Percentiles rank a stretch among this genome's conserved stretches.
Evolutionary conservation across 1,140 invertebrate species (phyloP).

Genomic region (Mya arenaria): DNA sequence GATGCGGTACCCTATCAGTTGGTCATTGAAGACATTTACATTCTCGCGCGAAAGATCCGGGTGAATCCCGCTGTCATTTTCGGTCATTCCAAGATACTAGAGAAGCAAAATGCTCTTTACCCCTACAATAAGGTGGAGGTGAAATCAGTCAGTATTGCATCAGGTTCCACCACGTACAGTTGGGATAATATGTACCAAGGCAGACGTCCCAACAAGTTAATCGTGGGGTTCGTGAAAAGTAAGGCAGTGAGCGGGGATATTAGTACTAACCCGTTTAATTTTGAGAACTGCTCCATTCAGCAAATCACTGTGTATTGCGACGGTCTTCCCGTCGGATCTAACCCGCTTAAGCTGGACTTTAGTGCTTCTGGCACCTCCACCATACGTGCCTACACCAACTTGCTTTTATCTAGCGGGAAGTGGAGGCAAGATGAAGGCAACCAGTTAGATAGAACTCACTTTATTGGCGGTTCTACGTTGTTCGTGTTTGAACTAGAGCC

Average conservation of each 20-base stretch:
- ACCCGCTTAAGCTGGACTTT: slow-evolving; percentile 37
- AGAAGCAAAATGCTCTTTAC: slow-evolving; percentile 31
- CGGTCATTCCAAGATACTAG: slow-evolving; percentile 28
- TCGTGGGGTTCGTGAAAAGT: slow-evolving; percentile 33
- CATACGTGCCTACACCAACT: slow-evolving; percentile 7
- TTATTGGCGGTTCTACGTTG: background rate
- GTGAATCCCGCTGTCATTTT: slow-evolving; percentile 11
- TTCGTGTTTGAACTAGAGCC: slow-evolving; percentile 21
- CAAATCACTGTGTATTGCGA: slow-evolving; percentile 28
- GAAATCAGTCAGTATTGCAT: slow-evolving; percentile 28
- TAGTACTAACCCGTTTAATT: slow-evolving; percentile 31
- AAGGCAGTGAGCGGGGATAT: slow-evolving; percentile 17
- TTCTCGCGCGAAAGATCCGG: slow-evolving; percentile 12
- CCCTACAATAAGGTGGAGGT: slow-evolving; percentile 3
- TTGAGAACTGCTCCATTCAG: slow-evolving; percentile 25
- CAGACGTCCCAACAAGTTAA: slow-evolving; percentile 6
- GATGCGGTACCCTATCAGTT: slow-evolving; percentile 5
- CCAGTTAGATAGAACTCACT: background rate
- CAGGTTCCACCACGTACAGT: slow-evolving; percentile 2
- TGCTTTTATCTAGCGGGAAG: background rate
- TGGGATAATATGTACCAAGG: slow-evolving; percentile 38
- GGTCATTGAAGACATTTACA: slow-evolving; percentile 23
- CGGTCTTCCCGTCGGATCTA: slow-evolving; percentile 9
- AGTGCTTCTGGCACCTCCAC: background rate
- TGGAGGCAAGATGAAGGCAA: slow-evolving; percentile 26